Evolutionary conservation across 1,140 invertebrate species (phyloP).

Genomic region (Thereuonema tuberculata): DNA sequence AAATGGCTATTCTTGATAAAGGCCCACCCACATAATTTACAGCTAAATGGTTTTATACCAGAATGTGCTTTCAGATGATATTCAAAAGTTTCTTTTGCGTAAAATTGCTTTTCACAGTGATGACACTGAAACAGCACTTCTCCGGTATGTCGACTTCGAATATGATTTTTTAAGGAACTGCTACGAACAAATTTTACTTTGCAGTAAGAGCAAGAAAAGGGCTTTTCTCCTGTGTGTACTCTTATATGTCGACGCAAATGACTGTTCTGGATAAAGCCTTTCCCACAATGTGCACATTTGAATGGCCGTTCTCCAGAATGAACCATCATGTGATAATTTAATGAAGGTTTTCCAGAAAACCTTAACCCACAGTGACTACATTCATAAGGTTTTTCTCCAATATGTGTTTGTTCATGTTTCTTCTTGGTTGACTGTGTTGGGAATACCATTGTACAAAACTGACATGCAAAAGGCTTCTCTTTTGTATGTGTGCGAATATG

Average conservation of each 20-base stretch:
- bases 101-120: conserved; percentile 22
- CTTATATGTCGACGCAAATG: conserved; percentile 43
- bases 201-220: conserved; percentile 32
- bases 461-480: conserved; percentile 29
- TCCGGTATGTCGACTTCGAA: conserved; percentile 40
- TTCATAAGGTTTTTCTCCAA: conserved; percentile 28
- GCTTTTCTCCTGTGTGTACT: conserved; percentile 39
- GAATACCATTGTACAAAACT: conserved; percentile 29
- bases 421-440: conserved; percentile 32
- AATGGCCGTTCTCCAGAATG: conserved; percentile 13
- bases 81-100: background rate
- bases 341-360: conserved; percentile 32
- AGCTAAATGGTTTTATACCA: background rate
- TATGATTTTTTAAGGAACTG: conserved; percentile 27
- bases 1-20: conserved; percentile 1
- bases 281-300: conserved; percentile 25
- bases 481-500: conserved; percentile 31
- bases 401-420: conserved; percentile 32
- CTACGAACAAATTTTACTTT: conserved; percentile 17
- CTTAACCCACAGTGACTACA: conserved; percentile 33
- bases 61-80: background rate
- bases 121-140: conserved; percentile 37
- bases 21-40: background rate
- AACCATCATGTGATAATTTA: conserved; percentile 32
- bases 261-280: conserved; percentile 38